Evolutionary conservation across 2,113 vertebrate species (phyloP).

Genomic region (Oenanthe oenanthe): DNA sequence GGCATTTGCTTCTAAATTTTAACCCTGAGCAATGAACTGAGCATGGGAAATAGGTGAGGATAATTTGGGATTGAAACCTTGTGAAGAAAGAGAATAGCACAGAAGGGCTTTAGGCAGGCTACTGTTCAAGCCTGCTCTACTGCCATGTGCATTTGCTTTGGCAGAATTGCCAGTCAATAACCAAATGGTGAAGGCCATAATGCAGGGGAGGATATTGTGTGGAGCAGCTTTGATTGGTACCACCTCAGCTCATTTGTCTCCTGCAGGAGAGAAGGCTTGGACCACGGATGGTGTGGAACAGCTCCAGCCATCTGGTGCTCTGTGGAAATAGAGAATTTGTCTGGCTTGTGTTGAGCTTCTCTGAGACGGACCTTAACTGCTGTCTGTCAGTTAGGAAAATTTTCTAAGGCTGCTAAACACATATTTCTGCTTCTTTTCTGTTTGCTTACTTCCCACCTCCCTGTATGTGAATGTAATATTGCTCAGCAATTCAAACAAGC

Average conservation of each 20-base stretch:
- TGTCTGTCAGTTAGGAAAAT: neutral
- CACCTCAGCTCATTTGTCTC: neutral
- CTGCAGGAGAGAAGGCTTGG: neutral
- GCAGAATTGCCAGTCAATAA: neutral
- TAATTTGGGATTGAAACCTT: neutral
- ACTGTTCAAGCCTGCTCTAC: neutral
- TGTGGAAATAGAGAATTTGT: neutral
- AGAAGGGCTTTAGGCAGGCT: neutral
- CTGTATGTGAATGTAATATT: neutral
- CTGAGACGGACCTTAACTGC: neutral
- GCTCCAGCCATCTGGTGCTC: neutral
- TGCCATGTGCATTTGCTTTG: neutral
- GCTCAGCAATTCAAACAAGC: neutral
- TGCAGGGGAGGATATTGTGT: neutral
- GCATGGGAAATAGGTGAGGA: neutral
- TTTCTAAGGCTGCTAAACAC: neutral
- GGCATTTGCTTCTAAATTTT: constrained; percentile 33
- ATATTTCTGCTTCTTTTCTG: neutral
- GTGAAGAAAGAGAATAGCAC: neutral
- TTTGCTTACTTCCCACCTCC: neutral
- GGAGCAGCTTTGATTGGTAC: neutral
- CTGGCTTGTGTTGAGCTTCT: neutral
- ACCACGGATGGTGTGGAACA: neutral
- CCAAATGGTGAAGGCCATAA: neutral
- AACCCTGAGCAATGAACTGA: neutral